Percentiles rank a stretch among this genome's conserved stretches.
phyloP scores from a whole-genome alignment of 2,113 vertebrate genomes.

The Sinocyclocheilus anshuiensis region DNA sequence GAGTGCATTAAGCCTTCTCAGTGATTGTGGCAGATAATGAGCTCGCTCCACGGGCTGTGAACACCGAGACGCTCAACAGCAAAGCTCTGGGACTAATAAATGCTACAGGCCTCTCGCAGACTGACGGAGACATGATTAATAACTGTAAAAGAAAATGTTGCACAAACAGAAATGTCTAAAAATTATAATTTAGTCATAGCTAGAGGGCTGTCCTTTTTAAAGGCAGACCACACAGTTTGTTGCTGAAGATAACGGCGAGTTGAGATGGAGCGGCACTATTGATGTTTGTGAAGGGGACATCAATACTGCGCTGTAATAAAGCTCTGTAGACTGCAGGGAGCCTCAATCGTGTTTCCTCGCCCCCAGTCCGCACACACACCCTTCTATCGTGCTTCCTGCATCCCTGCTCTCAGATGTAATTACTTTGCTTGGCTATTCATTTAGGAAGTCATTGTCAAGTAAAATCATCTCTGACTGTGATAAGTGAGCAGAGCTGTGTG shows the following conservation, averaged over 20 bases:
- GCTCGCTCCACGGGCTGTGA: conserved; percentile 17
- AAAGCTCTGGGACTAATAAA: conserved; percentile 60
- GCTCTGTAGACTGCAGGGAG: conserved; percentile 79
- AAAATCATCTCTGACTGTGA: conserved; percentile 51
- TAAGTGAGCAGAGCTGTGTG: conserved; percentile 49
- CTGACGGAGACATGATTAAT: conserved; percentile 49
- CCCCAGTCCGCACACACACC: background rate
- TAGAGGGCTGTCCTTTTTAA: conserved; percentile 50
- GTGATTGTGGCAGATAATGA: conserved; percentile 47
- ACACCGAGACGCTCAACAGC: conserved; percentile 32
- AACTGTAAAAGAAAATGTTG: conserved; percentile 44
- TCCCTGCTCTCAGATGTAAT: conserved; percentile 70
- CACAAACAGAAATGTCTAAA: conserved; percentile 48
- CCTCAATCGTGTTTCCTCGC: conserved; percentile 71
- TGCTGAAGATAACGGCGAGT: conserved; percentile 65
- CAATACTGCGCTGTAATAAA: conserved; percentile 75
- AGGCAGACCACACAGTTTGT: conserved; percentile 55
- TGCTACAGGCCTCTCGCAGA: conserved; percentile 38
- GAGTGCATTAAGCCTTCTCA: conserved; percentile 53
- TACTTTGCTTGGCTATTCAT: conserved; percentile 64
- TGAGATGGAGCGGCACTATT: conserved; percentile 78
- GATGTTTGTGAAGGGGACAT: conserved; percentile 72
- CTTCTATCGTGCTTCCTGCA: conserved; percentile 41
- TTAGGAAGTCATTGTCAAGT: conserved; percentile 56
- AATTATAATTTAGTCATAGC: conserved; percentile 57